Evolutionary conservation across 2,888 invertebrate genomes (phyloP).

Genomic region (Ophion ellenae): DNA sequence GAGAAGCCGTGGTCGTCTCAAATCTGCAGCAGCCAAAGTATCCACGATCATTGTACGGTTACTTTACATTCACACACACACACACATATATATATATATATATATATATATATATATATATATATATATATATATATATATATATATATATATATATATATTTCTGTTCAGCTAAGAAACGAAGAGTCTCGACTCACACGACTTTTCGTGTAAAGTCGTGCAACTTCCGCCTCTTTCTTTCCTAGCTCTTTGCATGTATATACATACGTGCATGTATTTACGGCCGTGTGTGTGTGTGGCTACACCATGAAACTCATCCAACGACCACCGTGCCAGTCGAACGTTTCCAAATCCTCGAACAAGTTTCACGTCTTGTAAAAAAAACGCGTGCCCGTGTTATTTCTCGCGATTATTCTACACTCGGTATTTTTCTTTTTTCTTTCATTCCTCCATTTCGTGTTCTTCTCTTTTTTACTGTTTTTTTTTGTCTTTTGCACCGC

Average conservation of each 20-base stretch:
- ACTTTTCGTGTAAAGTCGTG: not conserved
- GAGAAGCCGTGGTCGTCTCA: slow-evolving; percentile 40
- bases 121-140: not conserved
- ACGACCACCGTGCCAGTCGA: slow-evolving; percentile 64
- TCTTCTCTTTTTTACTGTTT: not conserved
- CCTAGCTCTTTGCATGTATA: not conserved
- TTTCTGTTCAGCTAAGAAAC: not conserved
- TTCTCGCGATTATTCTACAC: slow-evolving; percentile 58
- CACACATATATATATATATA: not conserved
- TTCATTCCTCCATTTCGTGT: slow-evolving; percentile 1
- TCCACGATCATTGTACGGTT: slow-evolving; percentile 3
- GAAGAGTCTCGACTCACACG: not conserved
- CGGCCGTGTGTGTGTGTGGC: slow-evolving; percentile 4
- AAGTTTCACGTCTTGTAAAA: slow-evolving; percentile 65
- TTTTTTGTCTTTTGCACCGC: not conserved
- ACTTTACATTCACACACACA: not conserved
- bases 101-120: not conserved
- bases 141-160: not conserved
- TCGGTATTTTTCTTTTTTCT: slow-evolving; percentile 27
- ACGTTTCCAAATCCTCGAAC: slow-evolving; percentile 66
- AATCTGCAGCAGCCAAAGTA: slow-evolving; percentile 43
- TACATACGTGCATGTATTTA: slow-evolving; percentile 3
- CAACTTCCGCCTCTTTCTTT: slow-evolving; percentile 7
- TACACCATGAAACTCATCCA: slow-evolving; percentile 55
- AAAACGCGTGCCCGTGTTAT: slow-evolving; percentile 62